These are phyloP conservation scores for Pristionchus arcanus DNA, from an alignment of 2,888 invertebrate genomes.

Conservation along the genomic window DNA sequence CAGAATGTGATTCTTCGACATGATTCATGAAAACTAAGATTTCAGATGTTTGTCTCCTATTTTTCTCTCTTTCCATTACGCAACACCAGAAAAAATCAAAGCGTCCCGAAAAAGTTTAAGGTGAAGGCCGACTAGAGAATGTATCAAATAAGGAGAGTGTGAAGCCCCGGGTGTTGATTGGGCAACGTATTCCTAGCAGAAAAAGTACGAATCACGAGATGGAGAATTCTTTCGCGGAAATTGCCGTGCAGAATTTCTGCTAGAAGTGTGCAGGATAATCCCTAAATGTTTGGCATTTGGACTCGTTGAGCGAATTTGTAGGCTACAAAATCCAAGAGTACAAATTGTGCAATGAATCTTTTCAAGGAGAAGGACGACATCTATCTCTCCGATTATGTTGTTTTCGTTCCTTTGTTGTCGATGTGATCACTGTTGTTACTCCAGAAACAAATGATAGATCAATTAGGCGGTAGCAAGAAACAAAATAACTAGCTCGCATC, in stretches of 20 bases:
- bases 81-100: neutral
- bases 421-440: neutral
- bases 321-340: neutral
- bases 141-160: neutral
- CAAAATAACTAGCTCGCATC: neutral
- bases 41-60: neutral
- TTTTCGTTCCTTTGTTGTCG: neutral
- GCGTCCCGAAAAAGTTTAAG: neutral
- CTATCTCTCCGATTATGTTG: neutral
- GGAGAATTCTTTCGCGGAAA: no score
- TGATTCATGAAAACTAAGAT: neutral
- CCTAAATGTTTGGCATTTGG: neutral
- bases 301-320: neutral
- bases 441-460: neutral
- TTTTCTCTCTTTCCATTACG: neutral
- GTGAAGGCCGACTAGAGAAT: neutral
- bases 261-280: neutral
- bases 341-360: no score
- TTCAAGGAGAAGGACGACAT: neutral
- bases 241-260: neutral
- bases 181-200: neutral
- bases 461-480: neutral
- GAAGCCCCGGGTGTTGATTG: neutral
- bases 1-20: no score
- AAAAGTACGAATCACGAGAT: conserved; percentile 1